These are phyloP conservation scores for Coranthus polyacanthus DNA, from an alignment of 2,797 vertebrate species.

Conservation along the genomic window DNA sequence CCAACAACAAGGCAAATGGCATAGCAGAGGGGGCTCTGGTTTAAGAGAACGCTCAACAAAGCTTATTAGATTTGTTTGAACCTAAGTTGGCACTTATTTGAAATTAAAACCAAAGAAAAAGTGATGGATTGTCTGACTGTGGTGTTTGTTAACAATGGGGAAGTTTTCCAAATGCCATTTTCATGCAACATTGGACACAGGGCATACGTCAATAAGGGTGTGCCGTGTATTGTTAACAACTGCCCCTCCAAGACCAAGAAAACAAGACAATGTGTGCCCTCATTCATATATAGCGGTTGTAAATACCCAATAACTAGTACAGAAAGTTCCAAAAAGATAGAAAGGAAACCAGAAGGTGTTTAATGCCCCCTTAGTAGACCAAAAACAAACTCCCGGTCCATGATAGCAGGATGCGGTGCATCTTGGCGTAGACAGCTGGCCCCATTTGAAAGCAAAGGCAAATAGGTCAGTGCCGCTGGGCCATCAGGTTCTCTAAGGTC, in stretches of 20 bases:
- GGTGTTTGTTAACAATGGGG: conserved; percentile 22
- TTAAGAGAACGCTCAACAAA: conserved; percentile 21
- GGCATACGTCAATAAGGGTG: conserved; percentile 31
- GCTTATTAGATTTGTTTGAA: conserved; percentile 29
- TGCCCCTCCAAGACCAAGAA: conserved; percentile 7
- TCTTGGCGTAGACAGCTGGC: conserved; percentile 64
- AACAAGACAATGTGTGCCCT: background rate
- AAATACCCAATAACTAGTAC: conserved; percentile 23
- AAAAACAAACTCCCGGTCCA: conserved; percentile 48
- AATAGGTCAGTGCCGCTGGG: conserved; percentile 56
- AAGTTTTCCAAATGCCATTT: conserved; percentile 32
- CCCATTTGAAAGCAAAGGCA: conserved; percentile 61
- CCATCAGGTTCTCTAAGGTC: conserved; percentile 47
- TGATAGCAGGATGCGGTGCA: conserved; percentile 50
- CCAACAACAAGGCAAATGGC: conserved; percentile 26
- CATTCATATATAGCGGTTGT: conserved; percentile 3
- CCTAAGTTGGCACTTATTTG: conserved; percentile 20
- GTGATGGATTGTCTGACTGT: conserved; percentile 39
- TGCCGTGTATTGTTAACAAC: conserved; percentile 16
- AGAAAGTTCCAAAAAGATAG: conserved; percentile 11
- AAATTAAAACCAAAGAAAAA: conserved; percentile 22
- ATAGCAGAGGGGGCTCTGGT: conserved; percentile 14
- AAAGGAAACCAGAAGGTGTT: conserved; percentile 17
- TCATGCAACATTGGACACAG: conserved; percentile 41
- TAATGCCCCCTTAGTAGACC: conserved; percentile 44